A percentile compares a stretch with the other conserved stretches of the same genome.
phyloP scores from a whole-genome alignment of 2,797 vertebrate species.

The Sternotherus odoratus region DNA sequence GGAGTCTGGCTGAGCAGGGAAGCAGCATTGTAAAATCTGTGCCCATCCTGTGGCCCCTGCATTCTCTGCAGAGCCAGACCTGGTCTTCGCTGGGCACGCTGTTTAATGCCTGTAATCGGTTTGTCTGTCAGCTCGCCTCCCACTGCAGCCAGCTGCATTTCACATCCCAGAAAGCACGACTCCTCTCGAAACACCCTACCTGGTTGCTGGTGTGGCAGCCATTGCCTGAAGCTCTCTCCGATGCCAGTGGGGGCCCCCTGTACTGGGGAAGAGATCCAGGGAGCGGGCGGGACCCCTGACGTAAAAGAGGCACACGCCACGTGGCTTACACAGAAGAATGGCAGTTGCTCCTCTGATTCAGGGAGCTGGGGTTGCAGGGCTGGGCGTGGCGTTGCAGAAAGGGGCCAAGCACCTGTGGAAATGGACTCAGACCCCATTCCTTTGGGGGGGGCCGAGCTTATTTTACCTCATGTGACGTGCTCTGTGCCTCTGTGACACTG shows the following conservation, averaged over 20 bases:
- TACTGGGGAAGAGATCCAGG: neutral
- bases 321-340: neutral
- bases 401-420: neutral
- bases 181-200: neutral
- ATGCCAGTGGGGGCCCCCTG: neutral
- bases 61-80: neutral
- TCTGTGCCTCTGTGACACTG: neutral
- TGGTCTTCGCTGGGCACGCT: neutral
- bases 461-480: neutral
- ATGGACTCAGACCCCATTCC: neutral
- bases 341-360: too few relatives aligned
- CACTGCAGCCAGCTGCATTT: slow-evolving; percentile 22
- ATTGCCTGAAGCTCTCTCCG: neutral
- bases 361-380: neutral
- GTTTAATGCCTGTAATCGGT: neutral
- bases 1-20: too few relatives aligned
- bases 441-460: too few relatives aligned
- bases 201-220: too few relatives aligned
- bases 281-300: neutral
- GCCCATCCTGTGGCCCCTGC: neutral
- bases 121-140: neutral
- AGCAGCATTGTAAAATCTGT: too few relatives aligned
- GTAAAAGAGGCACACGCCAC: neutral
- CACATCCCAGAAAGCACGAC: neutral
- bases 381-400: fast-evolving